Evolutionary conservation across 2,113 vertebrate genomes (phyloP).

Genomic region (Psittacula cyanocephala): DNA sequence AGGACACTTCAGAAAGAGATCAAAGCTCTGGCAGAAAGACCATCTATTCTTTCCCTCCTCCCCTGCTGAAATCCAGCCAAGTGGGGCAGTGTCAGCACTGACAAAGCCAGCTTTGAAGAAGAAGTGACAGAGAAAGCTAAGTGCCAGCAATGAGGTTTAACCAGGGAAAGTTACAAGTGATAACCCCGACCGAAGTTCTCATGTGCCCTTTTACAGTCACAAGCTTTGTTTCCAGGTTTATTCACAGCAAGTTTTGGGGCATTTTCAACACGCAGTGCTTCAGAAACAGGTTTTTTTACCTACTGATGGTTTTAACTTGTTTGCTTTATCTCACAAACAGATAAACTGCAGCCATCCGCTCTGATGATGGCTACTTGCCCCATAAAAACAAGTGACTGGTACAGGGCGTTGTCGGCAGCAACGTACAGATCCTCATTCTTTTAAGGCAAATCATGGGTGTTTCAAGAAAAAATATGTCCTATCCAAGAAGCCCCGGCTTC

Average conservation of each 20-base stretch:
- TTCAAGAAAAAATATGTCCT: neutral
- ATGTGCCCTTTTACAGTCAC: neutral
- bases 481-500: neutral
- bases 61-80: slow-evolving; percentile 32
- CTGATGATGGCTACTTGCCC: neutral
- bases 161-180: neutral
- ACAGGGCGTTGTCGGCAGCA: slow-evolving; percentile 38
- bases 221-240: neutral
- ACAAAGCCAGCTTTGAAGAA: neutral
- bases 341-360: neutral
- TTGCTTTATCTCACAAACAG: neutral
- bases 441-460: slow-evolving; percentile 24
- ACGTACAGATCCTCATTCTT: slow-evolving; percentile 7
- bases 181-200: neutral
- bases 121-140: slow-evolving; percentile 4
- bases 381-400: neutral
- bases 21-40: slow-evolving; percentile 30
- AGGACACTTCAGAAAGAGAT: slow-evolving; percentile 22
- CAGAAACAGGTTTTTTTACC: neutral
- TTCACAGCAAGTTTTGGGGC: neutral
- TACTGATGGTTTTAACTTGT: neutral
- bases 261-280: neutral
- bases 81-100: neutral
- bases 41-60: slow-evolving; percentile 19
- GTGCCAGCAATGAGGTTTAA: neutral